These are phyloP conservation scores for Gandaritis pyraliata DNA, from an alignment of 2,888 invertebrate genomes.

Conservation along the genomic window DNA sequence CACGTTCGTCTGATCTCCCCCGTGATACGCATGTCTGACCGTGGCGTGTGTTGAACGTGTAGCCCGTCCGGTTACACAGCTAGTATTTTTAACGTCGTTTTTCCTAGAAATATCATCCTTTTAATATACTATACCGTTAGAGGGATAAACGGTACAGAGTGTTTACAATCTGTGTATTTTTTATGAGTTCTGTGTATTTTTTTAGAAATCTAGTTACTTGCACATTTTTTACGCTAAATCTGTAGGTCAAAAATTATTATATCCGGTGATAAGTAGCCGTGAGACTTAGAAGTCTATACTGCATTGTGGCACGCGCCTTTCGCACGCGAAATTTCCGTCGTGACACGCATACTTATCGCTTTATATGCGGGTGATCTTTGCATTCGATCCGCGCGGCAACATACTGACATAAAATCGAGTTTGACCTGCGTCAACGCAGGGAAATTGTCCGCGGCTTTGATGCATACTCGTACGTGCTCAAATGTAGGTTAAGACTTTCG, in stretches of 20 bases:
- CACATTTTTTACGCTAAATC: constrained; percentile 20
- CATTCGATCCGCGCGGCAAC: constrained; percentile 75
- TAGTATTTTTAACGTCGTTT: constrained; percentile 40
- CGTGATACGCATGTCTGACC: constrained; percentile 50
- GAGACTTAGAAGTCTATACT: constrained; percentile 53
- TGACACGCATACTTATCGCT: constrained; percentile 58
- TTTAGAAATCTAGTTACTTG: constrained; percentile 29
- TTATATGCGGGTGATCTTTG: constrained; percentile 68
- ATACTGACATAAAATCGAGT: constrained; percentile 71
- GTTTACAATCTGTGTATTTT: constrained; percentile 15
- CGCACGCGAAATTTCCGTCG: constrained; percentile 65
- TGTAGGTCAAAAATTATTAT: constrained; percentile 27
- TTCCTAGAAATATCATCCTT: constrained; percentile 40
- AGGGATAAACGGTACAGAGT: constrained; percentile 8
- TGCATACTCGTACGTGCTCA: constrained; percentile 72
- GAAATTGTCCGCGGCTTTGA: constrained; percentile 69
- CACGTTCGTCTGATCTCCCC: constrained; percentile 57
- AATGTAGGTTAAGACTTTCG: constrained; percentile 79
- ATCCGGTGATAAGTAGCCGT: constrained; percentile 48
- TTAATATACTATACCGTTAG: constrained; percentile 31
- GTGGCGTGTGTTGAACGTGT: constrained; percentile 34
- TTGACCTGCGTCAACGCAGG: constrained; percentile 67
- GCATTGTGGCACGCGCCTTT: constrained; percentile 61
- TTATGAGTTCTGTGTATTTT: constrained; percentile 8
- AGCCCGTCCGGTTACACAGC: constrained; percentile 40